Percentiles rank a stretch among this genome's conserved stretches.
Conservation (phyloP, 2,113 vertebrate genomes). For the Dromaius novaehollandiae region DNA sequence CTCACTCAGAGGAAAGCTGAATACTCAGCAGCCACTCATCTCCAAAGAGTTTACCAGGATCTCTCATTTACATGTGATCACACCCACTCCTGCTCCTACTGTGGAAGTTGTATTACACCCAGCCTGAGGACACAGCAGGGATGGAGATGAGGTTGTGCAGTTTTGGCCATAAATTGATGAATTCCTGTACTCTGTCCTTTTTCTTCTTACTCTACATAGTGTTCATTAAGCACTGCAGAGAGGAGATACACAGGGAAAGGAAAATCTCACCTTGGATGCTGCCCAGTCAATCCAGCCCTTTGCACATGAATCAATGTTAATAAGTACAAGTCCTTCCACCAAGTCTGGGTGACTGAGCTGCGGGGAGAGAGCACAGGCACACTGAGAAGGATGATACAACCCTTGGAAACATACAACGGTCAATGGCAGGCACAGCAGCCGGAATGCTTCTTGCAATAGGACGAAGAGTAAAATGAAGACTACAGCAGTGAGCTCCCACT, state of each 20-base stretch:
- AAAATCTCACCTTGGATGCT: slow-evolving; percentile 87
- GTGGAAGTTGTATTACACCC: background rate
- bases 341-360: slow-evolving; percentile 90
- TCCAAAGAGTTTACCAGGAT: background rate
- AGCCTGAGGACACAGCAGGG: background rate
- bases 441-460: background rate
- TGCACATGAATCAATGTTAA: slow-evolving; percentile 94
- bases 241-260: background rate
- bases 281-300: slow-evolving; percentile 99
- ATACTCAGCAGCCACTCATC: background rate
- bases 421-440: background rate
- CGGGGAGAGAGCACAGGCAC: slow-evolving; percentile 12
- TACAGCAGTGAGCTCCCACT: background rate
- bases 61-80: background rate
- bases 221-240: background rate
- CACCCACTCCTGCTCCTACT: background rate
- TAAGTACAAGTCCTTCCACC: slow-evolving; percentile 93
- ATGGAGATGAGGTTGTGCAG: background rate
- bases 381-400: background rate
- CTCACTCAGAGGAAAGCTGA: background rate
- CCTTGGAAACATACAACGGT: background rate
- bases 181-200: background rate
- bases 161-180: background rate
- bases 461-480: background rate
- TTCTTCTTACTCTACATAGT: background rate